Evolutionary conservation across 2,888 invertebrate genomes (phyloP), one percentile per base, ranked within the genome.

Genomic region (Calliphora vomitoria): DNA sequence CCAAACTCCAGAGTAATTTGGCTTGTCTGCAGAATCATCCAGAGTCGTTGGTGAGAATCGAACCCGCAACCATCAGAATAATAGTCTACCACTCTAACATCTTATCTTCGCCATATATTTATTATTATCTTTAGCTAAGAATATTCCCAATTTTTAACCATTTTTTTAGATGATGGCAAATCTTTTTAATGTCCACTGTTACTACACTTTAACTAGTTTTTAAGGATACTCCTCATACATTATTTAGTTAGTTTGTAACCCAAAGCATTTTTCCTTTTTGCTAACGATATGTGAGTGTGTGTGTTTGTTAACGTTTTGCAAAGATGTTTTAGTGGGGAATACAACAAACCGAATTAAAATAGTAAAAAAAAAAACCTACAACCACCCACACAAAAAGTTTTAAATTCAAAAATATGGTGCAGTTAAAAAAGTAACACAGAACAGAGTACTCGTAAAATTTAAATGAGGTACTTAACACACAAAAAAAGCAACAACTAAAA

Each of bases 391-490:
- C 25, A 8, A 62, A 13, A 35, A 35, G 13, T 50, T 62, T 31
- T 10, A 50, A 80, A 71, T 71, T 80, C 60, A 71, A 71, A 75
- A 60, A 69, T 69, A 82, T 69, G 68, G 13, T 44, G 44, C 62
- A 71, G 62, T 78, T 44, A 55, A 83, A 71, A 64, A 62, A 53
- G 55, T 25, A 55, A 82, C 47, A 74, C 47, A 72, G 64, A 72
- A 62, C 68, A 80, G 18, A 64, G 83, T 35, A 47, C 83, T 83
- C 62, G 62, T 83, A 71, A 78, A 71, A 71, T 83, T 71, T 64
- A 83, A 83, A 83, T 83, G 53, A 83, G 69, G 44, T 71, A 71
- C 78, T 78, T 78, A 64, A 83, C 83, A 78, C 35, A 83, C 35
- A 31, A 44, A 58, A 71, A 50, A 35, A 38, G 31, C 53, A 82